Evolutionary conservation across 2,113 vertebrate genomes (phyloP), one percentile per base, ranked within the genome.

Genomic region (Nothobranchius kuhntae): DNA sequence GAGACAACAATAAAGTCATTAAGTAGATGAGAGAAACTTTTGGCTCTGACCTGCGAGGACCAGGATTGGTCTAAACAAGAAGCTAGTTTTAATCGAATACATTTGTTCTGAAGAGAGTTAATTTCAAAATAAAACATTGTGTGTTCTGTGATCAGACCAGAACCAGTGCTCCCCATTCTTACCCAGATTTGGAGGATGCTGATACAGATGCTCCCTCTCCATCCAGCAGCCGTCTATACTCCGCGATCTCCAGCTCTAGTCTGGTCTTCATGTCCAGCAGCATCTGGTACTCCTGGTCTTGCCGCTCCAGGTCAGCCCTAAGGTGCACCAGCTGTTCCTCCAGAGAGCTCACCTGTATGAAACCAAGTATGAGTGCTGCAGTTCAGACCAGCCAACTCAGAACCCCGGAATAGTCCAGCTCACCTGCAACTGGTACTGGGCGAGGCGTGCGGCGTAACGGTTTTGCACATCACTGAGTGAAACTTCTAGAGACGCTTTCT

Each of bases 231-330:
- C 87, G 84, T 47, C 83, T 83, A 89, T 96, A 97, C 70, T 93
- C 93, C 0, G 89, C 73, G 52, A 96, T 96, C 86, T 96, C 95
- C 89, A 94, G 73, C 88, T 96, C 94, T 87, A 96, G 79, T 2
- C 89, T 68, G 65, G 87, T 92, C 68, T 96, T 96, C 87, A 95
- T 91, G 0, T 94, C 91, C 77, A 96, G 90, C 45, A 96, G 92
- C 57, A 73, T 74, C 65, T 89, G 84, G 80, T 95, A 95, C 4
- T 96, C 94, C 26, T 92, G 90, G 11, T 76, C 84, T 91, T 95
- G 94, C 2, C 93, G 78, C 89, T 94, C 93, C 51, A 87, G 89
- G 57, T 95, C 94, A 0, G 65, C 86, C 10, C 90, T 86, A 42
- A 95, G 83, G 30, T 91, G 88, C 0, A 83, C 14, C 72, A 95